Conservation (phyloP, 2,797 vertebrate genomes). For the Nasua narica region DNA sequence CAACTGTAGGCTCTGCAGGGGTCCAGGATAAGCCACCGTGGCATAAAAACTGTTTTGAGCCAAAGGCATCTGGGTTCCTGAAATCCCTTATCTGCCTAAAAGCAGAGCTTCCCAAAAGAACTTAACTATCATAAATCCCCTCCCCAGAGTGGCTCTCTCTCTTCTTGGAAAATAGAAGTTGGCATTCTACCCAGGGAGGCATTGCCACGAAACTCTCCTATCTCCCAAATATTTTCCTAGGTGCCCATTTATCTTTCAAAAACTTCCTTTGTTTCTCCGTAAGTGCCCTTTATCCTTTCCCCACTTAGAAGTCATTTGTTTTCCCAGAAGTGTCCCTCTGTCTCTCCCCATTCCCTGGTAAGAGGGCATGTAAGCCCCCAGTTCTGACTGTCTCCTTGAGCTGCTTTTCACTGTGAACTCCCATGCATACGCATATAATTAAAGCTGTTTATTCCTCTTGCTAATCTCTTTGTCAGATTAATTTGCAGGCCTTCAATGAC, state of each 20-base stretch:
- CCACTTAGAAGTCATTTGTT: neutral
- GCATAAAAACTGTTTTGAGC: neutral
- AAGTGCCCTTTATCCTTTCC: neutral
- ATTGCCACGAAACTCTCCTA: neutral
- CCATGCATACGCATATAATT: neutral
- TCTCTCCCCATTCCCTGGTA: neutral
- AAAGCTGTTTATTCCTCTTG: neutral
- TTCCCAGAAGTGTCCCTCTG: neutral
- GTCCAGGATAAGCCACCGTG: neutral
- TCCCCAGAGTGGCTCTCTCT: neutral
- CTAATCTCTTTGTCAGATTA: neutral
- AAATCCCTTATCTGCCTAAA: neutral
- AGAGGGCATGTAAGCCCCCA: neutral
- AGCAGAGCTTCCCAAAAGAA: neutral
- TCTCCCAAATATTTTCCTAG: neutral
- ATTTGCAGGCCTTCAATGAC: neutral
- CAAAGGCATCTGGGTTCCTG: neutral
- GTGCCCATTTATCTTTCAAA: neutral
- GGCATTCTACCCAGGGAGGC: neutral
- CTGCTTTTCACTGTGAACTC: neutral
- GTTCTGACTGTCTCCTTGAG: neutral
- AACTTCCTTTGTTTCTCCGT: neutral
- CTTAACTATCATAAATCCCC: neutral
- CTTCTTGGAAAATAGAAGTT: neutral
- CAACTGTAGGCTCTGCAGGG: neutral